phyloP scores from a whole-genome alignment of 2,797 vertebrate species.

The Melanotaenia maccullochi region DNA sequence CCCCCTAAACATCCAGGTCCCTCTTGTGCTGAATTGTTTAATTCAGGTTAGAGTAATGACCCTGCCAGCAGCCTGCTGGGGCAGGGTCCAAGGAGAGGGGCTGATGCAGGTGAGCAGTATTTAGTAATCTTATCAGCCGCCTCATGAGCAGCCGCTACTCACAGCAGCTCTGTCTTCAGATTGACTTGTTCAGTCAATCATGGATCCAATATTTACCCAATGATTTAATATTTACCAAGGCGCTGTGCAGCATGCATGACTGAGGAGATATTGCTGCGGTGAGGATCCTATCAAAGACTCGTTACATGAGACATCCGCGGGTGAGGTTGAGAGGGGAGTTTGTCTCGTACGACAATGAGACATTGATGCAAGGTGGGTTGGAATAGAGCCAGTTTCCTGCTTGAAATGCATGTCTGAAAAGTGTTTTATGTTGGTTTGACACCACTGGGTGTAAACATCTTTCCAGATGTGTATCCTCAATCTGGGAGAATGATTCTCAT shows the following conservation, averaged over 20 bases:
- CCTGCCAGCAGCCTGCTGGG: constrained; percentile 42
- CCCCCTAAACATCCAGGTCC: constrained; percentile 31
- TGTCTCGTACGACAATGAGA: constrained; percentile 40
- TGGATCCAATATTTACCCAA: constrained; percentile 74
- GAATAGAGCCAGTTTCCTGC: constrained; percentile 42
- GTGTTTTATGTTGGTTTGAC: constrained; percentile 42
- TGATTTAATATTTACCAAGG: constrained; percentile 72
- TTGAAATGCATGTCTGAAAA: constrained; percentile 36
- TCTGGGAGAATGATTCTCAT: constrained; percentile 36
- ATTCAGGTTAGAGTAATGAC: constrained; percentile 62
- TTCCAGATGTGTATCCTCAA: constrained; percentile 55
- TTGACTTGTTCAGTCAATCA: constrained; percentile 76
- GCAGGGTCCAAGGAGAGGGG: constrained; percentile 28
- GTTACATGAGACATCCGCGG: constrained; percentile 55
- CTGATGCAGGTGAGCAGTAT: constrained; percentile 54
- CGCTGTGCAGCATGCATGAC: constrained; percentile 46
- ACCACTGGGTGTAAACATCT: constrained; percentile 47
- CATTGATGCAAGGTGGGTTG: constrained; percentile 40
- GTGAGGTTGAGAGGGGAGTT: neutral
- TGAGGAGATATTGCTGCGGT: constrained; percentile 35
- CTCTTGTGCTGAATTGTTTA: constrained; percentile 43
- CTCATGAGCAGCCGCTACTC: constrained; percentile 49
- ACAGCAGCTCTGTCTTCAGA: constrained; percentile 59
- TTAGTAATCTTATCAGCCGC: constrained; percentile 71
- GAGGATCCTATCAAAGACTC: constrained; percentile 57